A percentile compares a stretch with the other conserved stretches of the same genome.
Conservation (phyloP, 2,888 invertebrate species). For the Coelinius sp. region DNA sequence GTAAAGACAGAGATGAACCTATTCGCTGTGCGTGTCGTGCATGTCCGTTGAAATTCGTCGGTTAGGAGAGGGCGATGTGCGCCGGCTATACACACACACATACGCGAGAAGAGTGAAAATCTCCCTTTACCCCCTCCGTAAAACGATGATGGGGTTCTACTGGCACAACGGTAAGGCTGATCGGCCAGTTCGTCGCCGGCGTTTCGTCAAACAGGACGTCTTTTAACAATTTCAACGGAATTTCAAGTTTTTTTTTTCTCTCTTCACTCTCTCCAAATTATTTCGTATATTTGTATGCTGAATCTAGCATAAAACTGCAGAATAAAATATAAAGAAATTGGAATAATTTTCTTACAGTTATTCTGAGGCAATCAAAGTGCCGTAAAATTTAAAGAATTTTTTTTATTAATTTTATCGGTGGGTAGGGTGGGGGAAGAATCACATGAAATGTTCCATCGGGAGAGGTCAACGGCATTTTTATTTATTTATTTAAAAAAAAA, state of each 20-base stretch:
- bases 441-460: too few relatives aligned
- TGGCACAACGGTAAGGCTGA: slow-evolving; percentile 52
- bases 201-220: slow-evolving; percentile 62
- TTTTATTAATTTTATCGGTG: slow-evolving; percentile 17
- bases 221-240: slow-evolving; percentile 35
- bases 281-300: too few relatives aligned
- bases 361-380: neutral
- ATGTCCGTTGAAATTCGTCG: slow-evolving; percentile 42
- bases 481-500: neutral
- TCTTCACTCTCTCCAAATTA: neutral
- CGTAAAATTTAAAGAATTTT: slow-evolving; percentile 20
- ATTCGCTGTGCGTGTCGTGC: slow-evolving; percentile 33
- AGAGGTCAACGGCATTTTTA: neutral
- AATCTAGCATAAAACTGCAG: too few relatives aligned
- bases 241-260: slow-evolving; percentile 25
- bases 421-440: slow-evolving; percentile 33
- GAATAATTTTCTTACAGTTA: too few relatives aligned
- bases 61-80: slow-evolving; percentile 44
- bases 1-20: neutral
- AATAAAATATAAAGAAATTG: too few relatives aligned
- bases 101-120: slow-evolving; percentile 58
- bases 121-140: slow-evolving; percentile 38
- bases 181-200: slow-evolving; percentile 70
- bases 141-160: slow-evolving; percentile 27
- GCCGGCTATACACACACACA: slow-evolving; percentile 46